These are phyloP conservation scores for Prochilodus magdalenae DNA, from an alignment of 2,113 vertebrate genomes.

Conservation along the genomic window DNA sequence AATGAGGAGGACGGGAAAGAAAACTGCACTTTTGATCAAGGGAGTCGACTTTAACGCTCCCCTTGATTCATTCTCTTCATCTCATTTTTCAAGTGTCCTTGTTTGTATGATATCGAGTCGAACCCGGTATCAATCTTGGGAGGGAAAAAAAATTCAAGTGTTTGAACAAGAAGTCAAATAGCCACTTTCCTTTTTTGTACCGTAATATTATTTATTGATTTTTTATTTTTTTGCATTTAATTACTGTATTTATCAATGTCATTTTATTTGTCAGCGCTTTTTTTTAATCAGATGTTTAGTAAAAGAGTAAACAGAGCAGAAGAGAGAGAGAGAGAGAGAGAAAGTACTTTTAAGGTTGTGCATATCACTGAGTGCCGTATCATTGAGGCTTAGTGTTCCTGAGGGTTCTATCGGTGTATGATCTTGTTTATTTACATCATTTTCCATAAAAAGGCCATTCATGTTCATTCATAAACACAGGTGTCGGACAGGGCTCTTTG, in stretches of 20 bases:
- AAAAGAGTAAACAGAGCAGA: not conserved
- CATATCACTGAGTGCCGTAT: not conserved
- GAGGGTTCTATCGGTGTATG: not conserved
- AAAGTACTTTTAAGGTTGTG: not conserved
- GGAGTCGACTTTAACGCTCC: not conserved
- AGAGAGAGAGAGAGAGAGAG: too few species aligned
- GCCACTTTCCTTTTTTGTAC: slow-evolving; percentile 9
- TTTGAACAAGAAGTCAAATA: not conserved
- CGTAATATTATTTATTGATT: slow-evolving; percentile 34
- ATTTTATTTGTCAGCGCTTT: not conserved
- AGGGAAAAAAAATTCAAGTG: slow-evolving; percentile 13
- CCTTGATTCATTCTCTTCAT: not conserved
- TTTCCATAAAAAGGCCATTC: not conserved
- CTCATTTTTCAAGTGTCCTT: slow-evolving; percentile 25
- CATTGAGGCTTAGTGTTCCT: too few species aligned
- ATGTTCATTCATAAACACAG: not conserved
- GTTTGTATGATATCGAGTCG: not conserved
- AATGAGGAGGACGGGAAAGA: not conserved
- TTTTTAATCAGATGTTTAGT: not conserved
- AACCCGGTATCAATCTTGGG: not conserved
- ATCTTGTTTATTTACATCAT: not conserved
- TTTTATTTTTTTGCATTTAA: not conserved
- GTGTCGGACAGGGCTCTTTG: not conserved
- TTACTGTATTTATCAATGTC: slow-evolving; percentile 6
- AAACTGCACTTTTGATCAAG: slow-evolving; percentile 3